These are phyloP conservation scores for Stegophylla sp. DNA, from an alignment of 2,888 invertebrate genomes.

Conservation along the genomic window DNA sequence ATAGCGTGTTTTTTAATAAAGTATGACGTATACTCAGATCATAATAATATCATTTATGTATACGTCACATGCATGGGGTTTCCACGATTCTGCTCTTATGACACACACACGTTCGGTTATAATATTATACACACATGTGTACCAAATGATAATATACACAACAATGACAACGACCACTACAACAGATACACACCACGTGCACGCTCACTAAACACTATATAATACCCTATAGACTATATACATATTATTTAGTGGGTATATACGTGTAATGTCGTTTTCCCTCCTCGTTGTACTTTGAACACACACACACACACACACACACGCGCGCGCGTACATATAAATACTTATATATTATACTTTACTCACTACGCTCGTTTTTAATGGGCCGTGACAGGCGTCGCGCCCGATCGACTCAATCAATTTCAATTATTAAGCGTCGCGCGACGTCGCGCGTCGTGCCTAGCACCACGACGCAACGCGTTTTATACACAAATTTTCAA, in stretches of 20 bases:
- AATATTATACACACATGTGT: neutral
- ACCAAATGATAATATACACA: neutral
- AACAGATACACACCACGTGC: neutral
- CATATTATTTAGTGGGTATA: no score
- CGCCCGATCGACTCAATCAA: constrained; percentile 56
- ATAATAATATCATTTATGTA: no score
- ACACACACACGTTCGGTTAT: neutral
- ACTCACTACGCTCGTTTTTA: constrained; percentile 29
- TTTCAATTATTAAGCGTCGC: constrained; percentile 53
- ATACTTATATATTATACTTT: neutral
- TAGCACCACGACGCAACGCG: constrained; percentile 37
- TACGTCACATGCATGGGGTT: neutral
- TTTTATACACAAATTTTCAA: constrained; percentile 24
- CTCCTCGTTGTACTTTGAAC: constrained; percentile 19
- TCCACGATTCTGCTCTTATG: neutral
- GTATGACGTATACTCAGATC: no score
- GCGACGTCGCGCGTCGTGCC: constrained; percentile 42
- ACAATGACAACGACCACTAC: constrained; percentile 24
- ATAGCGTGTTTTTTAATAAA: no score
- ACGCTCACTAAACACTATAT: neutral
- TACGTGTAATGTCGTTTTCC: constrained; percentile 21
- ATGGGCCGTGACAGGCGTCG: constrained; percentile 59
- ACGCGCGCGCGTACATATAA: neutral
- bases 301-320: neutral
- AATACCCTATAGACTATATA: constrained; percentile 12